A percentile compares a stretch with the other conserved stretches of the same genome.
phyloP scores from a whole-genome alignment of 2,888 invertebrate genomes.

The Alloplasta piceator region DNA sequence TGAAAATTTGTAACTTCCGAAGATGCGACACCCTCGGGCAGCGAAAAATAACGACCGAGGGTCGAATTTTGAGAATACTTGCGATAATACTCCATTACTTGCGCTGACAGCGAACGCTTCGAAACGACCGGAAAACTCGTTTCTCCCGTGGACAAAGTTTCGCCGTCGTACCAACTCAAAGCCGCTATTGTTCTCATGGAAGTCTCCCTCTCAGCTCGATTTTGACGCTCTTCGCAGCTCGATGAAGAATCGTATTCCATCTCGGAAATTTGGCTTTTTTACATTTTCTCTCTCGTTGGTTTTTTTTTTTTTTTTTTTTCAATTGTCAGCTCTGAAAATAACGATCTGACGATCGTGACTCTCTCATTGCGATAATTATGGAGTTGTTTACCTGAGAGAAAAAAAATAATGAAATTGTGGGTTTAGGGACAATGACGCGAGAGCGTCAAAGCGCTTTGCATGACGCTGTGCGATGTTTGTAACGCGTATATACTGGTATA shows the following conservation, averaged over 20 bases:
- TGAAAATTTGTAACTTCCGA: slow-evolving; percentile 73
- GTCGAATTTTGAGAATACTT: slow-evolving; percentile 88
- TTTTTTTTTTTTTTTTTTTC: neutral
- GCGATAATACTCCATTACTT: slow-evolving; percentile 87
- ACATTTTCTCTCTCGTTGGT: slow-evolving; percentile 14
- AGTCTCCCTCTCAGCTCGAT: slow-evolving; percentile 23
- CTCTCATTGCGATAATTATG: slow-evolving; percentile 18
- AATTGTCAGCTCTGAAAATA: neutral
- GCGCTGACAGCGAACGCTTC: slow-evolving; percentile 74
- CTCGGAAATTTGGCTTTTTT: too few species aligned
- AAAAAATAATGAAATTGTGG: neutral
- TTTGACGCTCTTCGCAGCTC: slow-evolving; percentile 74
- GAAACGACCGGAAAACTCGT: slow-evolving; percentile 56
- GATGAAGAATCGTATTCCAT: slow-evolving; percentile 81
- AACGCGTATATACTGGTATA: neutral
- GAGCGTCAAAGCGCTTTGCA: neutral
- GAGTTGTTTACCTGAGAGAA: neutral
- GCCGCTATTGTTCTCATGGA: slow-evolving; percentile 47
- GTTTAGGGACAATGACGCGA: neutral
- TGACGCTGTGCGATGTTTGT: neutral
- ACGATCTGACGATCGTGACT: neutral
- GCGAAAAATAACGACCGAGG: slow-evolving; percentile 88
- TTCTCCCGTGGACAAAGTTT: slow-evolving; percentile 3
- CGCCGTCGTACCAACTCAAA: slow-evolving; percentile 46
- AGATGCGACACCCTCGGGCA: slow-evolving; percentile 70